Evolutionary conservation across 2,888 invertebrate genomes (phyloP).

Genomic region (Dicyrtomina minuta): DNA sequence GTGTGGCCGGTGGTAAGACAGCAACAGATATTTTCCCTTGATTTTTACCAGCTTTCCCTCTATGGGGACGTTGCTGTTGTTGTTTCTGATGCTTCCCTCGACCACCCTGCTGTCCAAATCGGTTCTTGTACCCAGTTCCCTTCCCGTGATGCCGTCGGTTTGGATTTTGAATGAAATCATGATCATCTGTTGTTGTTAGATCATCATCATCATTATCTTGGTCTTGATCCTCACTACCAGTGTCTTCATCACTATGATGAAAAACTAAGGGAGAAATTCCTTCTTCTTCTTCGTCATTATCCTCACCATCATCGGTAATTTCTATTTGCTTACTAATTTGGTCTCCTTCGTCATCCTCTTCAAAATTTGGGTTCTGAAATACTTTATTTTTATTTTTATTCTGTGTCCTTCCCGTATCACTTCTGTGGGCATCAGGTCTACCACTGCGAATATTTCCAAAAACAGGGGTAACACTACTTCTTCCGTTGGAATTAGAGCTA

Average conservation of each 20-base stretch:
- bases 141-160: not conserved
- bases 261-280: slow-evolving; percentile 21
- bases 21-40: slow-evolving; percentile 22
- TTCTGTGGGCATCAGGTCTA: too few species aligned
- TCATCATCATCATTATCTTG: not conserved
- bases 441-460: too few species aligned
- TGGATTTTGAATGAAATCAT: not conserved
- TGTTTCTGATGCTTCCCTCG: too few species aligned
- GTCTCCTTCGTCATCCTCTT: not conserved
- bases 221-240: slow-evolving; percentile 37
- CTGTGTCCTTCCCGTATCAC: too few species aligned
- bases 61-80: not conserved
- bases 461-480: too few species aligned
- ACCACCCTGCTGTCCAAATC: not conserved
- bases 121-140: slow-evolving; percentile 19
- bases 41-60: slow-evolving; percentile 15
- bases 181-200: not conserved
- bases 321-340: not conserved
- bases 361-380: not conserved
- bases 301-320: slow-evolving; percentile 23
- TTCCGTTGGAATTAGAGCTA: too few species aligned
- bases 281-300: slow-evolving; percentile 40
- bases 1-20: not conserved
- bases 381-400: not conserved
- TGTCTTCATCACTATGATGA: slow-evolving; percentile 34